Evolutionary conservation across 2,113 vertebrate species (phyloP).

Genomic region (Nestor notabilis): DNA sequence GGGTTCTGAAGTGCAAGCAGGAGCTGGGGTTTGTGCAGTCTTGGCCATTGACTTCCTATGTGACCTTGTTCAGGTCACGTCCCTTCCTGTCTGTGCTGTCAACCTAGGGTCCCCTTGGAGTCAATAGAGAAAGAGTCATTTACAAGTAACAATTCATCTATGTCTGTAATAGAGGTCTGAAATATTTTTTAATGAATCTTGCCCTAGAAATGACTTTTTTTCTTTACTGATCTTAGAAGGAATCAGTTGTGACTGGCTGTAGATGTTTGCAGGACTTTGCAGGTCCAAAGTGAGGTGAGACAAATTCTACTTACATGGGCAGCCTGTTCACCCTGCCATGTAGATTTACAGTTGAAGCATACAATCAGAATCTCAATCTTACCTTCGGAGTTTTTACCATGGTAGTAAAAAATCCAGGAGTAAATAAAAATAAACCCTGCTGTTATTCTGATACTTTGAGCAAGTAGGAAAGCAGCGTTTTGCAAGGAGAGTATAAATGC

Average conservation of each 20-base stretch:
- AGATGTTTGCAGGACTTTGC: not conserved
- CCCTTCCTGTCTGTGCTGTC: not conserved
- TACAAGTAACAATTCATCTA: not conserved
- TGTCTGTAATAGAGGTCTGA: not conserved
- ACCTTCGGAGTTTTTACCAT: not conserved
- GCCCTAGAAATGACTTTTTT: not conserved
- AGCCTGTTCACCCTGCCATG: not conserved
- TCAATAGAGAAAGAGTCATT: not conserved
- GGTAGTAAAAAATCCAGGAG: fast-evolving
- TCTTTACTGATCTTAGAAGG: not conserved
- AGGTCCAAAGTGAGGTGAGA: not conserved
- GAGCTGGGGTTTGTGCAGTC: not conserved
- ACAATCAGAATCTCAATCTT: not conserved
- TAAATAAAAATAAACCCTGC: not conserved
- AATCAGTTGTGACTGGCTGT: not conserved
- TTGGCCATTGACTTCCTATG: not conserved
- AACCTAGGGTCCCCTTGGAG: not conserved
- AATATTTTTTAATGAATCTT: not conserved
- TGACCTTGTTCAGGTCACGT: not conserved
- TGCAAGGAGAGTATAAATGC: not conserved
- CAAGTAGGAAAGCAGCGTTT: not conserved
- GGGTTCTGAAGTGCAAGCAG: not conserved
- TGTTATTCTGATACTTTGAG: not conserved
- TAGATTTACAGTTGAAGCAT: not conserved
- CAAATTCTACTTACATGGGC: not conserved